These are phyloP conservation scores for Caranx ignobilis DNA, from an alignment of 2,113 vertebrate species.

Conservation along the genomic window DNA sequence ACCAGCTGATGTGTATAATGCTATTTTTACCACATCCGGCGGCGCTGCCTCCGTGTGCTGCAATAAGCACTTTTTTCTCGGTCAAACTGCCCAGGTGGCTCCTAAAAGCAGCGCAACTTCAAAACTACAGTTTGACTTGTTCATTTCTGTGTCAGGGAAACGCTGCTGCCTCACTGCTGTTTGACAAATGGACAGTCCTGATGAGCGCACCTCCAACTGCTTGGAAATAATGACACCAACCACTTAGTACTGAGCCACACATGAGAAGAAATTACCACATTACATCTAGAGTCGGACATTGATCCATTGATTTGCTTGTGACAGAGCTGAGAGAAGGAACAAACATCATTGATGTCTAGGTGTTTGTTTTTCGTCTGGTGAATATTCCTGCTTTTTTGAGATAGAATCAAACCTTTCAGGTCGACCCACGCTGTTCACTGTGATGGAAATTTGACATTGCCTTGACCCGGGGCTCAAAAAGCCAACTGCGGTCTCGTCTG, in stretches of 20 bases:
- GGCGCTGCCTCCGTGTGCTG: neutral
- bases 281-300: neutral
- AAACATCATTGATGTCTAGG: neutral
- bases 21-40: neutral
- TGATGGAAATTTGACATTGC: conserved; percentile 19
- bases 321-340: conserved; percentile 5
- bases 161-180: neutral
- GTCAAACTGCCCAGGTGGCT: neutral
- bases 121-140: neutral
- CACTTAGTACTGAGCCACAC: neutral
- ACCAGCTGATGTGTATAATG: neutral
- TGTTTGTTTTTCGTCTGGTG: conserved; percentile 1
- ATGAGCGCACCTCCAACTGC: neutral
- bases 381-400: conserved; percentile 17
- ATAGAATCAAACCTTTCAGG: conserved; percentile 9
- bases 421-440: conserved; percentile 9
- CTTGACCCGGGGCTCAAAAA: neutral
- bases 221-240: neutral
- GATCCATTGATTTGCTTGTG: neutral
- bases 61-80: neutral
- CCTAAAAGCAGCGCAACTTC: neutral
- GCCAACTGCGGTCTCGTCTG: neutral
- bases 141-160: neutral
- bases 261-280: conserved; percentile 10
- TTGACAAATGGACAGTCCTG: neutral